Percentiles rank a stretch among this genome's conserved stretches.
phyloP scores from a whole-genome alignment of 53 echinoderm and acorn worm genomes.

The Echinometra lucunter region DNA sequence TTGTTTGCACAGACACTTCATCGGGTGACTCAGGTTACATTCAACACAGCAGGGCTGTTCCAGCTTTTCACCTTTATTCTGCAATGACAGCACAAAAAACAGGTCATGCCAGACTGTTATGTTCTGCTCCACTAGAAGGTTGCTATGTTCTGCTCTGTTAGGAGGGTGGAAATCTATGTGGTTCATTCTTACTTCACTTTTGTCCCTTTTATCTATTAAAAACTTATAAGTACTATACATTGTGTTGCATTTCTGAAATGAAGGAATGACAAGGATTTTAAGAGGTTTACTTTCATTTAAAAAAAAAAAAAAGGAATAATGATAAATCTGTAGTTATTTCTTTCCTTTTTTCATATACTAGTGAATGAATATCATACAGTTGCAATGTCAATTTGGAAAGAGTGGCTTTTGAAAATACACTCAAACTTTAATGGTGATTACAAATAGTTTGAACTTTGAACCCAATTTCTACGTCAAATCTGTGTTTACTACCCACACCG shows the following conservation, averaged over 20 bases:
- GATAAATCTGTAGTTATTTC: too few relatives aligned
- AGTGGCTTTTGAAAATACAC: too few relatives aligned
- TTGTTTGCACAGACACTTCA: slow-evolving; percentile 66
- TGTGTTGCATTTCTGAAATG: not conserved
- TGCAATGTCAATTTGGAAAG: too few relatives aligned
- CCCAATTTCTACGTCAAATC: too few relatives aligned
- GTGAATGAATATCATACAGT: too few relatives aligned
- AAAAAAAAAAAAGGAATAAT: not conserved
- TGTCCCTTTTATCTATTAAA: not conserved
- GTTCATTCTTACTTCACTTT: not conserved
- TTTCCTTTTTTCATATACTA: too few relatives aligned
- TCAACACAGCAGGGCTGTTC: slow-evolving; percentile 43
- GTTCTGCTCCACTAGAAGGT: not conserved
- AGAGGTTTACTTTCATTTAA: not conserved
- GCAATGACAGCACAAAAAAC: slow-evolving; percentile 37
- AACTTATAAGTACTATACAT: not conserved
- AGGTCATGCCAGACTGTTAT: not conserved
- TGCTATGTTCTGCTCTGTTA: not conserved
- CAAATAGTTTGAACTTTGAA: too few relatives aligned
- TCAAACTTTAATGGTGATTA: too few relatives aligned
- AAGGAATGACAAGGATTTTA: not conserved
- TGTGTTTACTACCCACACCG: too few relatives aligned
- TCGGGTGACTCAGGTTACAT: slow-evolving; percentile 62
- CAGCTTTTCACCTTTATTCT: slow-evolving; percentile 14
- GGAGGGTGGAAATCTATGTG: not conserved